Conservation (phyloP, 2,797 vertebrate species). For the Oreonectes daqikongensis region DNA sequence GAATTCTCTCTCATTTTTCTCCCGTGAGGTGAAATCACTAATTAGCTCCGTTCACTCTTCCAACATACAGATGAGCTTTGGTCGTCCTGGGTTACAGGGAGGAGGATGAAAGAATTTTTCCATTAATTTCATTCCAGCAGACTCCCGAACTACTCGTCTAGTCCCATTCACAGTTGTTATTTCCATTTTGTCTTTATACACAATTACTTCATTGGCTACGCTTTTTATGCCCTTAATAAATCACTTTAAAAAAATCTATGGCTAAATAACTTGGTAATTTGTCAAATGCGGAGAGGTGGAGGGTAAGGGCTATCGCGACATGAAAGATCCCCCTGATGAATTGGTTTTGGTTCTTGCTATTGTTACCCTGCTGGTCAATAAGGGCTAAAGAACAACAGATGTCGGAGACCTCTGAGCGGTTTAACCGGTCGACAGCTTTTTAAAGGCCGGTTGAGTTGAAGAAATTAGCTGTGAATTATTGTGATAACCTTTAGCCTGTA, state of each 20-base stretch:
- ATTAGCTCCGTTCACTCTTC: conserved; percentile 34
- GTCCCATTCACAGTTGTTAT: conserved; percentile 4
- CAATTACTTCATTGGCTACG: conserved; percentile 13
- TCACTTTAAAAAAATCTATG: conserved; percentile 21
- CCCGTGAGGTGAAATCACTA: conserved; percentile 17
- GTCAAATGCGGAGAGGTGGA: conserved; percentile 15
- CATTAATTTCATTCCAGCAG: conserved; percentile 27
- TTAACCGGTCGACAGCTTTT: not conserved
- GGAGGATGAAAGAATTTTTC: conserved; percentile 40
- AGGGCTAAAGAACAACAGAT: conserved; percentile 18
- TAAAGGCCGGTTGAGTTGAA: conserved; percentile 17
- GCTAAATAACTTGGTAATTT: conserved; percentile 33
- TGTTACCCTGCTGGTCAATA: conserved; percentile 21
- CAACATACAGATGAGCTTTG: conserved; percentile 45
- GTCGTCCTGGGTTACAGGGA: conserved; percentile 8
- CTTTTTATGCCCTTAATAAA: conserved; percentile 21
- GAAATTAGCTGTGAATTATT: conserved; percentile 21
- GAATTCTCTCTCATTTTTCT: conserved; percentile 29
- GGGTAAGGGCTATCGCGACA: not conserved
- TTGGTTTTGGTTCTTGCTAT: conserved; percentile 11
- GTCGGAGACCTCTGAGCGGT: not conserved
- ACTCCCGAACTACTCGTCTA: not conserved
- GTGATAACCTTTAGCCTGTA: conserved; percentile 28
- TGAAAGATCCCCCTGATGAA: conserved; percentile 19
- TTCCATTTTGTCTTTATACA: conserved; percentile 4